Conservation (phyloP, 2,797 vertebrate genomes). For the Pantherophis alleghaniensis region DNA sequence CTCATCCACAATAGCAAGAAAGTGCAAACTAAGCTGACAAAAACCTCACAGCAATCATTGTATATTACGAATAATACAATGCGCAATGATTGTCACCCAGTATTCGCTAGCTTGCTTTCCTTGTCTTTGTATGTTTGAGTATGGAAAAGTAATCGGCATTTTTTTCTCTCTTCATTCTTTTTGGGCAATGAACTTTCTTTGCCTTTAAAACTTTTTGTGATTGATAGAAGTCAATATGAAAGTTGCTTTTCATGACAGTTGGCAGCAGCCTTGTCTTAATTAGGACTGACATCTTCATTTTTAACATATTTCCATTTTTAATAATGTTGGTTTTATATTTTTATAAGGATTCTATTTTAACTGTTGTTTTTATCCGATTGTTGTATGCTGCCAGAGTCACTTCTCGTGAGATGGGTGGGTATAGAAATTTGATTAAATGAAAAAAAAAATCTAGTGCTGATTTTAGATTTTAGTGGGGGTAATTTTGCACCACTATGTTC, state of each 20-base stretch:
- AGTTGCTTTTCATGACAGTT: background rate
- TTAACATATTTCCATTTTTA: background rate
- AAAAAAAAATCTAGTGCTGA: too few species aligned
- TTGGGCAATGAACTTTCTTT: slow-evolving; percentile 4
- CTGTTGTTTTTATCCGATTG: background rate
- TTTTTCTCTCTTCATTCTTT: slow-evolving; percentile 4
- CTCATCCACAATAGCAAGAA: background rate
- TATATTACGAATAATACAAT: slow-evolving; percentile 28
- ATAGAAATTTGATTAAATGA: background rate
- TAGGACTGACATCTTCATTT: background rate
- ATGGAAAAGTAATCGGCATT: slow-evolving; percentile 20
- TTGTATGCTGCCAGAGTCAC: background rate
- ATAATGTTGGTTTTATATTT: background rate
- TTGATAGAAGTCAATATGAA: background rate
- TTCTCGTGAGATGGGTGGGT: background rate
- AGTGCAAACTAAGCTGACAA: slow-evolving; percentile 16
- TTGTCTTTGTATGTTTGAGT: slow-evolving; percentile 19
- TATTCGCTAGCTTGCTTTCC: slow-evolving; percentile 17
- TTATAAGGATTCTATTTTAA: background rate
- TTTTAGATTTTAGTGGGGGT: background rate
- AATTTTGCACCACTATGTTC: background rate
- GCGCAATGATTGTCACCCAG: slow-evolving; percentile 19
- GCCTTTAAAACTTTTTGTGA: slow-evolving; percentile 15
- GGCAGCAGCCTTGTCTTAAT: background rate
- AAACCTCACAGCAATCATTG: slow-evolving; percentile 20